Conservation (phyloP, 2,797 vertebrate species). For the Aotus griseimembra region DNA sequence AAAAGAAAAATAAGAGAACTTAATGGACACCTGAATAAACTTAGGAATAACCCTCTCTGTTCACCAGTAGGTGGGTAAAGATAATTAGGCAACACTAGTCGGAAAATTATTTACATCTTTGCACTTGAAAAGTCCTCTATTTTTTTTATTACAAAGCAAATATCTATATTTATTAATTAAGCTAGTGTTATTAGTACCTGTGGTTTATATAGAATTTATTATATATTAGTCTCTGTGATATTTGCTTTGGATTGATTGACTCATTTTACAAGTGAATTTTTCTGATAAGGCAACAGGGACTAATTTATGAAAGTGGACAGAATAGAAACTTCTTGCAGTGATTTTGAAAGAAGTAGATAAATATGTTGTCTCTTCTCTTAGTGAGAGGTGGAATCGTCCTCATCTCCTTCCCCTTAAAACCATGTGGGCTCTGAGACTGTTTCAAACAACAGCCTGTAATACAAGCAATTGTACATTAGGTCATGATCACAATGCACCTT, state of each 20-base stretch:
- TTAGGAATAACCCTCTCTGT: not conserved
- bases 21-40: not conserved
- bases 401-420: not conserved
- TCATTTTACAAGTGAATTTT: not conserved
- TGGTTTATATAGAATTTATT: not conserved
- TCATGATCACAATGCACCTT: not conserved
- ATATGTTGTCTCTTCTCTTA: not conserved
- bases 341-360: not conserved
- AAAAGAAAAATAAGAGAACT: not conserved
- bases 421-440: not conserved
- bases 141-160: not conserved
- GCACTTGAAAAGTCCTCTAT: not conserved
- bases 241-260: not conserved
- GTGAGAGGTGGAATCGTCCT: not conserved
- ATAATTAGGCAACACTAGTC: not conserved
- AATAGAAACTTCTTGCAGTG: not conserved
- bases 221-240: not conserved
- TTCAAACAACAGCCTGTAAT: not conserved
- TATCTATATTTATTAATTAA: not conserved
- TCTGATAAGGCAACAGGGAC: not conserved
- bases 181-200: not conserved
- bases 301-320: not conserved
- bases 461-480: not conserved
- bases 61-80: not conserved
- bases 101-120: not conserved